Conservation (phyloP, 1,140 invertebrate species). For the Drosophila arizonae region DNA sequence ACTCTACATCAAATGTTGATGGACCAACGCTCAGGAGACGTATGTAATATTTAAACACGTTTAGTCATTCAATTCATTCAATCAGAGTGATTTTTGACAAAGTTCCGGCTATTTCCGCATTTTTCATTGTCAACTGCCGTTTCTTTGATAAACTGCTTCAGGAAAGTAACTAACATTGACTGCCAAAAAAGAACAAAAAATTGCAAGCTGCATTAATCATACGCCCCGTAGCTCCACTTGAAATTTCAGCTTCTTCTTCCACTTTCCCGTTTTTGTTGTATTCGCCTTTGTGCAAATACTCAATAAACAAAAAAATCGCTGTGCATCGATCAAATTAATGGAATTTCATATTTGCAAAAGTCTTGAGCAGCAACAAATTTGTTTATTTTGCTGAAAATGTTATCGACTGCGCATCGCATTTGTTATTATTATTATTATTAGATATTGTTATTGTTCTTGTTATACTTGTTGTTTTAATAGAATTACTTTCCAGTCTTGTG, state of each 20-base stretch:
- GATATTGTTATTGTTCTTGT: slow-evolving; percentile 14
- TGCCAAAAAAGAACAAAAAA: not conserved
- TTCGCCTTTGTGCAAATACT: too few relatives aligned
- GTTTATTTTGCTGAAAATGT: slow-evolving; percentile 62
- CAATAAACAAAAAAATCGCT: slow-evolving; percentile 7
- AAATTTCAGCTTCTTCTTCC: slow-evolving; percentile 16
- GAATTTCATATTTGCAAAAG: slow-evolving; percentile 68
- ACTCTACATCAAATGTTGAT: too few relatives aligned
- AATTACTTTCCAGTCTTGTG: slow-evolving; percentile 68
- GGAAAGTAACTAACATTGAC: too few relatives aligned
- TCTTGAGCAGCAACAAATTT: slow-evolving; percentile 43
- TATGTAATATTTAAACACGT: not conserved
- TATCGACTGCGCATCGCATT: slow-evolving; percentile 49
- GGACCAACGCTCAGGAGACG: too few relatives aligned
- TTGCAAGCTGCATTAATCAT: slow-evolving; percentile 66
- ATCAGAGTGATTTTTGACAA: not conserved
- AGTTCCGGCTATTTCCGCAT: not conserved
- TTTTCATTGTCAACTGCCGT: slow-evolving; percentile 12
- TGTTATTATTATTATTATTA: slow-evolving; percentile 5
- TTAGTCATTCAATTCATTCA: slow-evolving; percentile 8
- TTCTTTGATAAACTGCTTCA: not conserved
- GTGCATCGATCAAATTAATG: slow-evolving; percentile 69
- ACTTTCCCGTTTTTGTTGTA: not conserved
- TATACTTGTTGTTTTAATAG: slow-evolving; percentile 56
- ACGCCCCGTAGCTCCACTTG: slow-evolving; percentile 41